Base-by-base conservation (phyloP, 1,140 invertebrate species). In the Oscheius sp. region DNA sequence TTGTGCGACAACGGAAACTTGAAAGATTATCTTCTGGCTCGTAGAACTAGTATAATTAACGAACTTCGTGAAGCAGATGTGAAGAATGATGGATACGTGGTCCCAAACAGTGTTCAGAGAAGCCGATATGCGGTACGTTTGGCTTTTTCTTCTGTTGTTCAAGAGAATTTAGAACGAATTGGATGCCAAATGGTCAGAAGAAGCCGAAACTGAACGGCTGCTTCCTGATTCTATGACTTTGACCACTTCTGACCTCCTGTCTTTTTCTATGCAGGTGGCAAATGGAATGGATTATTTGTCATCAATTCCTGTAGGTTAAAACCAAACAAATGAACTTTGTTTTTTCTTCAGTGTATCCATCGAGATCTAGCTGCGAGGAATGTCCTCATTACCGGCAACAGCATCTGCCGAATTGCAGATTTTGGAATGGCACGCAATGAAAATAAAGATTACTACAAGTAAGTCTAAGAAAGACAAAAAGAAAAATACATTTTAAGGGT, bases 301-400 rank as follows among this genome's bases (percentile, higher is more conserved):
- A 0, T 18, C 1, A 18, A 26, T 74, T 28, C 65, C 72, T 4
- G 70, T 73, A 64, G 58, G 45, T 63, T 28, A 26, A 36, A 58
- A 36, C 7, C 20, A 2, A 2, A 4, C 31, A 18, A 42, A n/a
- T n/a, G n/a, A n/a, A n/a, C n/a, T n/a, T n/a, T n/a, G n/a, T n/a
- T n/a, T n/a, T n/a, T n/a, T 26, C 36, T 73, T 73, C 20, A 73
- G 64, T 74, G 72, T 34, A 77, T 76, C 28, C 75, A 76, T 42
- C 49, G 75, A 29, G 75, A 76, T 65, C 61, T 76, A 32, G 75
- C 75, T 28, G 66, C 65, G 18, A 45, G 75, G 3, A 76, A 76
- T 59, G 34, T 75, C n/a, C 65, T 76, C 15, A 42, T 76, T 2
- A 76, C 70, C 10, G 34, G 15, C 20, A 63, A 58, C 7, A 68